Base-by-base conservation (phyloP, 2,888 invertebrate genomes). In the Aspidiotus rigidus region DNA sequence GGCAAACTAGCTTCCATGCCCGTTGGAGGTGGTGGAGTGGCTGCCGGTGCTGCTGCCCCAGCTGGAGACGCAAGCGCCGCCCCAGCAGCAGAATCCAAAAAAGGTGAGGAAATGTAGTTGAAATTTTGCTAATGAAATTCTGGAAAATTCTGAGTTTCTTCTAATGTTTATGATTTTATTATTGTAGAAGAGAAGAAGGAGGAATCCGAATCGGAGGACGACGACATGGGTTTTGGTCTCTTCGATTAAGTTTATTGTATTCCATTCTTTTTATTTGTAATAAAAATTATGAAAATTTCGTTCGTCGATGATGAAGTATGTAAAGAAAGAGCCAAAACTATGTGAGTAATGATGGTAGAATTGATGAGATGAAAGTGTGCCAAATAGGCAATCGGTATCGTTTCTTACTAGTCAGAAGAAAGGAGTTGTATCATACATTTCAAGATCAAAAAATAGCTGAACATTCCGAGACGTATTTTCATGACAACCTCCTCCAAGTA, bases 221-320 rank as follows among this genome's bases (percentile, higher is more conserved):
- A 95, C 75, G 96, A 95, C 80, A 94, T 97, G 94, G 96, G 96
- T 79, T 93, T 97, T 80, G 95, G 94, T 79, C 86, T 92, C 16
- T 92, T 91, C 77, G 91, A 90, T 79, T 91, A 90, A 84, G 41
- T 60, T 67, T n/a, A 16, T 3, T 7, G 15, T 59, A n/a, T 49
- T 49, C 49, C 49, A 49, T 13, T 13, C 11, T 49, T 49, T 11
- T 49, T 49, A 13, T 49, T 49, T 49, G n/a, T 49, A 49, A 49
- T 49, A 28, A 28, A 28, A 28, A 3, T 28, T n/a, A n/a, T n/a
- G n/a, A n/a, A n/a, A n/a, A n/a, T n/a, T n/a, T n/a, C n/a, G n/a
- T n/a, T n/a, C n/a, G n/a, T n/a, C n/a, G n/a, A n/a, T n/a, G n/a
- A n/a, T n/a, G n/a, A n/a, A n/a, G n/a, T n/a, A n/a, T n/a, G n/a